These are phyloP conservation scores for Pristionchus exspectatus DNA, from an alignment of 2,888 invertebrate species.

Conservation along the genomic window DNA sequence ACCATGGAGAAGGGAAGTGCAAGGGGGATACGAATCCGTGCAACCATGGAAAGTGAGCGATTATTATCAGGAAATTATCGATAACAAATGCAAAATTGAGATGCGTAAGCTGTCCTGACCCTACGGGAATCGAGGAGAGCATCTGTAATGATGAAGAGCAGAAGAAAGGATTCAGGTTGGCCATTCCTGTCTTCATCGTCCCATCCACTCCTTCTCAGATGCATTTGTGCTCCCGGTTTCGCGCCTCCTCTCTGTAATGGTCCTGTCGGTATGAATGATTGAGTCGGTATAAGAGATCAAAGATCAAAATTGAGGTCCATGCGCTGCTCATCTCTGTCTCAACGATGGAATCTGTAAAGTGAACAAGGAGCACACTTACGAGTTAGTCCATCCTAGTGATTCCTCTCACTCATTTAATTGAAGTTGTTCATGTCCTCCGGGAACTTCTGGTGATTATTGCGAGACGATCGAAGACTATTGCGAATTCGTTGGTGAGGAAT, in stretches of 20 bases:
- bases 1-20: slow-evolving; percentile 36
- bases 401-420: background rate
- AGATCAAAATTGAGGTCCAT: slow-evolving; percentile 17
- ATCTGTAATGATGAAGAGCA: slow-evolving; percentile 39
- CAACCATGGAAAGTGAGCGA: slow-evolving; percentile 8
- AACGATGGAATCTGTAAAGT: slow-evolving; percentile 25
- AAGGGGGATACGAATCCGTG: slow-evolving; percentile 26
- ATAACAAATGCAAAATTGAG: background rate
- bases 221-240: slow-evolving; percentile 44
- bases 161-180: slow-evolving; percentile 45
- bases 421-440: slow-evolving; percentile 39
- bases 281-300: background rate
- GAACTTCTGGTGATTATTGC: slow-evolving; percentile 20
- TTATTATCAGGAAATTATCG: background rate
- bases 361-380: slow-evolving; percentile 18
- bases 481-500: background rate
- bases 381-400: background rate
- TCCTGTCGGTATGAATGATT: background rate
- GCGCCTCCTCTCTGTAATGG: slow-evolving; percentile 29
- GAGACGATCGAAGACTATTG: slow-evolving; percentile 36
- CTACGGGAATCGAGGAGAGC: background rate
- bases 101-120: background rate
- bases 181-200: background rate
- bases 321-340: background rate
- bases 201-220: background rate